phyloP scores from a whole-genome alignment of 92 coral and sea anemone genomes.

The Palythoa grandiflora region DNA sequence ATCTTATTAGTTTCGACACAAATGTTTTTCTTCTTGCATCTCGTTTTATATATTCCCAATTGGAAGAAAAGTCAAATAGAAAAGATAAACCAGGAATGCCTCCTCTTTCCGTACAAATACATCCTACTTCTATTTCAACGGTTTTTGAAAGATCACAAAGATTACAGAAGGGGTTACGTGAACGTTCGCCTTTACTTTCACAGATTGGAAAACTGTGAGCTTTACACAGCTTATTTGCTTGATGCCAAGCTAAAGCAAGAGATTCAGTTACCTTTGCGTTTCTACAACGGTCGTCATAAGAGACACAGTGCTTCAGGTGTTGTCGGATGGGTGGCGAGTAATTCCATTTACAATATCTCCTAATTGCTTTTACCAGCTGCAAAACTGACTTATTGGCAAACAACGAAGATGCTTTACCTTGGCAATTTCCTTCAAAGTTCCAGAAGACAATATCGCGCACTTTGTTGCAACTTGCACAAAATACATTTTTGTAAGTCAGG shows the following conservation, averaged over 20 bases:
- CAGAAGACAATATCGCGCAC: no score
- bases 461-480: no score
- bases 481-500: no score
- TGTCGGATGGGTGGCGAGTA: neutral
- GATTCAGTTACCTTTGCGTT: neutral
- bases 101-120: neutral
- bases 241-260: neutral
- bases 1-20: neutral
- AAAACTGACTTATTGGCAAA: neutral
- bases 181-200: neutral
- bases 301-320: neutral
- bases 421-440: neutral
- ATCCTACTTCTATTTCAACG: neutral
- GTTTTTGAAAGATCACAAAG: neutral
- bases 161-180: neutral
- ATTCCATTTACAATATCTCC: neutral
- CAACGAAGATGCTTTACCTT: neutral
- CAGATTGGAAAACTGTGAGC: slow-evolving; percentile 5
- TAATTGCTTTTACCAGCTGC: neutral
- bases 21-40: neutral
- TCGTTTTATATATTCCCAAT: neutral
- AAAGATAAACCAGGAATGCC: neutral
- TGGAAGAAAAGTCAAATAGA: slow-evolving; percentile 32
- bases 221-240: slow-evolving; percentile 6
- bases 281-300: neutral